Evolutionary conservation across 2,797 vertebrate genomes (phyloP), one percentile per base, ranked within the genome.

Genomic region (Peromyscus eremicus): DNA sequence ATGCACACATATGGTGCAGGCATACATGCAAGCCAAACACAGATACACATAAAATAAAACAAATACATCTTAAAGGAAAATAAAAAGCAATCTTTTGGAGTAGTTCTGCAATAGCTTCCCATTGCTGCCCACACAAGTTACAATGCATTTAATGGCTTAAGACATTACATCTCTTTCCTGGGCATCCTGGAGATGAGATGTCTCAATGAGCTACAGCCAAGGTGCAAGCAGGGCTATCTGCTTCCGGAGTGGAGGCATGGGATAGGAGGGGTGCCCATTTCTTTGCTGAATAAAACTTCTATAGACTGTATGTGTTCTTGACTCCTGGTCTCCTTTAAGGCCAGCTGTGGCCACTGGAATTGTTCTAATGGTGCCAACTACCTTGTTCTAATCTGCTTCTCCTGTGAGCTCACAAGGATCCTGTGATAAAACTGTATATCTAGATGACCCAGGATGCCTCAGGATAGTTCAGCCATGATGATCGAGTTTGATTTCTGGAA

Each of bases 391-490:
- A 14, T 27, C 46, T 13, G 14, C 79, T 62, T n/a, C 66, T 16
- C 19, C 49, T 55, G 29, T 27, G n/a, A 34, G 43, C 21, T n/a
- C 60, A 70, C 37, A 62, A 46, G 79, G 52, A 11, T 71, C 13
- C 52, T 43, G 49, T 25, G 55, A 27, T 27, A 17, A 60, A 7
- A 23, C 0, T 5, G 40, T n/a, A 17, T 60, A n/a, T 64, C 14
- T 66, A 79, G 27, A 57, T 64, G 52, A 76, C 13, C 60, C 27
- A 75, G 21, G 71, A 43, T 43, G 37, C 25, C 25, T 25, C n/a
- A 3, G 25, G 80, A 49, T 7, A 49, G 32, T 43, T 34, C 62
- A 49, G 43, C 40, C 40, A 32, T 34, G 29, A 49, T 68, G 82
- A 66, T 29, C 14, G 40, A 66, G 62, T 68, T 66, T 34, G 29